Percentiles rank a stretch among this genome's conserved stretches.
Conservation (phyloP, 2,888 invertebrate genomes). For the Mythimna pallens region DNA sequence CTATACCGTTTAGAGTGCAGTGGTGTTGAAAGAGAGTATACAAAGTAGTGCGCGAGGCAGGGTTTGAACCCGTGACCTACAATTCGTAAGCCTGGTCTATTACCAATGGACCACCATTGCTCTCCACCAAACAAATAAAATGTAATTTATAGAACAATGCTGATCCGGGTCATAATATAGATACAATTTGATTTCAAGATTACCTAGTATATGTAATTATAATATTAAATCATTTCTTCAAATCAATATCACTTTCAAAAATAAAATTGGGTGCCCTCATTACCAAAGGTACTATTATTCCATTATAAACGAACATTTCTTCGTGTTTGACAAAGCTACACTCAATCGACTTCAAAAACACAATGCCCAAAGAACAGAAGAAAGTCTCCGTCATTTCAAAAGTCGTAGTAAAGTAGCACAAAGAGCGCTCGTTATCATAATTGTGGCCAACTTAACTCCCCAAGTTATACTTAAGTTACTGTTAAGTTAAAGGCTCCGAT, state of each 20-base stretch:
- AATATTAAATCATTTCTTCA: not conserved
- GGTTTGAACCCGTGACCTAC: too few species aligned
- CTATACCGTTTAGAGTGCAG: too few species aligned
- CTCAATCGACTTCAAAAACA: conserved; percentile 44
- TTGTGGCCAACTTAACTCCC: conserved; percentile 70
- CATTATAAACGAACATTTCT: conserved; percentile 9
- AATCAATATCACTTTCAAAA: not conserved
- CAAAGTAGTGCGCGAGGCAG: too few species aligned
- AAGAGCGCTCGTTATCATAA: conserved; percentile 75
- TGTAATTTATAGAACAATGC: too few species aligned
- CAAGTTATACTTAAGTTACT: conserved; percentile 58
- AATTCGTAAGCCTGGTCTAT: too few species aligned
- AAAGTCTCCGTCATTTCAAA: conserved; percentile 50
- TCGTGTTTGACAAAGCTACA: conserved; percentile 28
- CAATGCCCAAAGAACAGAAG: conserved; percentile 57
- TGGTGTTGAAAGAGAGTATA: too few species aligned
- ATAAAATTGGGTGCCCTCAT: not conserved
- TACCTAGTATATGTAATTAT: not conserved
- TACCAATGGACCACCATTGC: too few species aligned
- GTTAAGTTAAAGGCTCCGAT: conserved; percentile 38
- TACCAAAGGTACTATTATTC: not conserved
- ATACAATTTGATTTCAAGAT: too few species aligned
- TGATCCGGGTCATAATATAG: too few species aligned
- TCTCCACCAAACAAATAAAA: too few species aligned
- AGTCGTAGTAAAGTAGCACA: conserved; percentile 61